Evolutionary conservation across 2,797 vertebrate genomes (phyloP).

Genomic region (Cynopterus sphinx): DNA sequence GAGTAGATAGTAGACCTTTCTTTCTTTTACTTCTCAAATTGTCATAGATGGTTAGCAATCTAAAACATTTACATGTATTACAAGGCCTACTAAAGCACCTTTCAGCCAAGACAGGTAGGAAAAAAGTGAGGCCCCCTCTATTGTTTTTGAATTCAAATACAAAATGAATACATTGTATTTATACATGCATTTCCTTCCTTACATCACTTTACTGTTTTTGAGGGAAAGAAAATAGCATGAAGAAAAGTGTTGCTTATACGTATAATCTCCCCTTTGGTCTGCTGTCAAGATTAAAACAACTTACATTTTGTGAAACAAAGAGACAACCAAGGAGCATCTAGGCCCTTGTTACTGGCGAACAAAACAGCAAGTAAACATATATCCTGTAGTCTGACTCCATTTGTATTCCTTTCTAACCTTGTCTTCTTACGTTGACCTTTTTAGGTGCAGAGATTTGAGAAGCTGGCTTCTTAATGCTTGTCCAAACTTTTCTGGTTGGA

Average conservation of each 20-base stretch:
- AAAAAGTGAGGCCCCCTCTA: slow-evolving; percentile 5
- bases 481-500: background rate
- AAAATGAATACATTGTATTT: slow-evolving; percentile 33
- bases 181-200: background rate
- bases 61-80: slow-evolving; percentile 53
- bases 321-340: background rate
- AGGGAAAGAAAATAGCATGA: background rate
- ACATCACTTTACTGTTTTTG: background rate
- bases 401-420: background rate
- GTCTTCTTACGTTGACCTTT: background rate
- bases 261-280: background rate
- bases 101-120: background rate
- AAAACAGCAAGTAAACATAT: background rate
- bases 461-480: background rate
- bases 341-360: background rate
- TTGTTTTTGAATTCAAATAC: background rate
- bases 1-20: background rate
- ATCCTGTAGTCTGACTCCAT: background rate
- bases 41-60: slow-evolving; percentile 3
- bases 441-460: background rate
- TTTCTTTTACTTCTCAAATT: slow-evolving; percentile 29
- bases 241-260: background rate
- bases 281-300: background rate
- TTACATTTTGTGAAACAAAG: background rate
- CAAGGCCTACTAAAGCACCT: background rate